phyloP scores from a whole-genome alignment of 2,888 invertebrate genomes.

The Leucophenga montana region DNA sequence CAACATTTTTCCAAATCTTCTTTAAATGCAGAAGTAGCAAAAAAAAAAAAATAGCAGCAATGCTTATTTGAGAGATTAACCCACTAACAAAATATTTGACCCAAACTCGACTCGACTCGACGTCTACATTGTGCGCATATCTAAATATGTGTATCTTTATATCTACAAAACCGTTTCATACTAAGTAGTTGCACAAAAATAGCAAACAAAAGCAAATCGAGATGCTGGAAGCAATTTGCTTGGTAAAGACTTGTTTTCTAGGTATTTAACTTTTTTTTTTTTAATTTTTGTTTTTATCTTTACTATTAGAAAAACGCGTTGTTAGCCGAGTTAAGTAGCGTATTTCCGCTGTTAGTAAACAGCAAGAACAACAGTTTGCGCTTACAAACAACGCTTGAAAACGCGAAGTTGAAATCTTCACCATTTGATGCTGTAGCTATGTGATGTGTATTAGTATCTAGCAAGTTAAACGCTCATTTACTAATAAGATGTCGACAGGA shows the following conservation, averaged over 20 bases:
- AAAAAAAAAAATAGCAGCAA: too few species aligned
- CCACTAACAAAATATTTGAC: slow-evolving; percentile 16
- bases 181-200: too few species aligned
- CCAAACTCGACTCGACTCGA: background rate
- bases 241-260: background rate
- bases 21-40: too few species aligned
- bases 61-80: slow-evolving; percentile 16
- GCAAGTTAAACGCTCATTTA: background rate
- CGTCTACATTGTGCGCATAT: background rate
- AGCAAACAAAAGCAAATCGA: background rate
- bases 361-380: slow-evolving; percentile 16
- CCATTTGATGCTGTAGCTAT: background rate
- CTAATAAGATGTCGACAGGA: slow-evolving; percentile 21
- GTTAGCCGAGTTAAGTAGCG: slow-evolving; percentile 33
- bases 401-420: too few species aligned
- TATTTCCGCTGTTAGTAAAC: slow-evolving; percentile 33
- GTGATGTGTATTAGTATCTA: too few species aligned
- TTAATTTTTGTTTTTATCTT: background rate
- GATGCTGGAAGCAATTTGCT: background rate
- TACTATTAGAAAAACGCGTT: background rate
- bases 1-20: too few species aligned
- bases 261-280: slow-evolving; percentile 14
- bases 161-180: background rate
- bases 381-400: slow-evolving; percentile 12
- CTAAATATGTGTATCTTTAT: background rate